phyloP scores from a whole-genome alignment of 2,113 vertebrate species.

The Neodontobutis hainanensis region DNA sequence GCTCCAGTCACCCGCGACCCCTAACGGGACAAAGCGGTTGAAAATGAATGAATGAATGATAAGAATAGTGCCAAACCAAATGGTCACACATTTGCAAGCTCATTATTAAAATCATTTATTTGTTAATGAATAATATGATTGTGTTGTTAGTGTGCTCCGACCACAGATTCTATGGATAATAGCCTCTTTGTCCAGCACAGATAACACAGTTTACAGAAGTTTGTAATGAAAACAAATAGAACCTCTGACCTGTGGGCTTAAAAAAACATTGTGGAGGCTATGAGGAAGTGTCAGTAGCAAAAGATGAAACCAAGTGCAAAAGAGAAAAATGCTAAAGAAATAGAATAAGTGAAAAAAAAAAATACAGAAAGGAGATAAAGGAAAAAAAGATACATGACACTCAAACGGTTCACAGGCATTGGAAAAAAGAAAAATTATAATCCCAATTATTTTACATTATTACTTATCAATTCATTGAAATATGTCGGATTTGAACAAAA shows the following conservation, averaged over 20 bases:
- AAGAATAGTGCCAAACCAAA: too few species aligned
- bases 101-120: conserved; percentile 55
- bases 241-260: conserved; percentile 34
- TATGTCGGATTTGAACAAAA: too few species aligned
- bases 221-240: conserved; percentile 37
- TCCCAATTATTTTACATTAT: too few species aligned
- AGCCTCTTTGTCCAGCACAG: neutral
- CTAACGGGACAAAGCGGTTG: too few species aligned
- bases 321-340: conserved; percentile 7
- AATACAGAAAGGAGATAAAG: conserved; percentile 8
- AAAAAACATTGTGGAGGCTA: conserved; percentile 9
- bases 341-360: conserved; percentile 6
- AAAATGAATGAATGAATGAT: too few species aligned
- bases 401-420: too few species aligned
- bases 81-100: conserved; percentile 60
- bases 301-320: conserved; percentile 17
- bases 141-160: neutral
- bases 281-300: conserved; percentile 15
- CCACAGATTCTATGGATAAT: neutral
- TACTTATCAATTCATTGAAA: too few species aligned
- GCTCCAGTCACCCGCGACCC: too few species aligned
- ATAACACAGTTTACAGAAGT: conserved; percentile 24
- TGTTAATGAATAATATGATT: conserved; percentile 41
- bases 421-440: too few species aligned
- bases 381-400: neutral